Base-by-base conservation (phyloP, 2,888 invertebrate species). In the Neelides folsomi region DNA sequence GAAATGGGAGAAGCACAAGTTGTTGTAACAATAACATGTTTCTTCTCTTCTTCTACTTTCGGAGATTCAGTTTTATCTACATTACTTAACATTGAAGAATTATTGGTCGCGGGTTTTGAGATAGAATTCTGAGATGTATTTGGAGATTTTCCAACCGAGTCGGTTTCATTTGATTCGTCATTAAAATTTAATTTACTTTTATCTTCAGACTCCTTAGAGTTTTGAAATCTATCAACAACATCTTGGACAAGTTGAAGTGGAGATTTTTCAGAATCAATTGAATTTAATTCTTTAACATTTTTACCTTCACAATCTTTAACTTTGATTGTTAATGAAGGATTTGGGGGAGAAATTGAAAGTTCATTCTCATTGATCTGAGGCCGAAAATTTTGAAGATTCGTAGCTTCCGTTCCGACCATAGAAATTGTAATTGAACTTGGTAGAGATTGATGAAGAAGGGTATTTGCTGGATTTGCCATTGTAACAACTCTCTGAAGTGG, bases 241-340 rank as follows among this genome's bases (percentile, higher is more conserved):
- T 61, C 64, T 40, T 64, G 60, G 10, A 62, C 62, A 13, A 61
- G 44, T 49, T 63, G 60, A 13, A 64, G 47, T 8, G 61, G 64
- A 1, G 61, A 64, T 49, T 63, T 63, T 19, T 5, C 27, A 3
- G 27, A 3, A 27, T 57, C 60, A 19, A 45, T 53, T 8, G 49
- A 19, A 8, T 39, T 20, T 12, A 42, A 13, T n/a, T n/a, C 10
- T 34, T 15, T 18, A 37, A 15, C 47, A 15, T 9, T 16, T 7
- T 38, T 15, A 13, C 35, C 37, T 16, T 13, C 12, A 5, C 4
- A 15, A 2, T 35, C 36, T 7, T 18, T 15, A 10, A 38, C 18
- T 18, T 3, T 20, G 5, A 20, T 19, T 12, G 12, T 15, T 4
- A 48, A 18, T 19, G 45, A 3, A 20, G 52, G 20, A 27, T 46